Evolutionary conservation across 2,113 vertebrate species (phyloP).

Genomic region (Gallinago undulata): DNA sequence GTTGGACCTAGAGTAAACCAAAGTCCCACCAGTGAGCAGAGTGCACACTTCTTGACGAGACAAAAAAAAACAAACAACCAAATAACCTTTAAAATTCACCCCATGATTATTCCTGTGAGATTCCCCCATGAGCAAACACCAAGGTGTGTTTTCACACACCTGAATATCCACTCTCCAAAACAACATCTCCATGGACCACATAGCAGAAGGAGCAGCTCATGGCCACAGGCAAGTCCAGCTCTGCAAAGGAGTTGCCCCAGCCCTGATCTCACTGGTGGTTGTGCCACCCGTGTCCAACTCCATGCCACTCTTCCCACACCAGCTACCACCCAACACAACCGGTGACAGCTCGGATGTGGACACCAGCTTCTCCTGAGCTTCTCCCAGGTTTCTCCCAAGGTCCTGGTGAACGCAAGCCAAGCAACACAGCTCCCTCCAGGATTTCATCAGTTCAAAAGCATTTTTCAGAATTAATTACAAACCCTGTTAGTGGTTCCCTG

Average conservation of each 20-base stretch:
- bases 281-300: background rate
- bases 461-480: background rate
- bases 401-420: background rate
- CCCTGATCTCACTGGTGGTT: accelerated
- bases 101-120: background rate
- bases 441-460: background rate
- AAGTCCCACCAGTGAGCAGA: accelerated
- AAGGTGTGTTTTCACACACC: accelerated
- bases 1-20: too few relatives aligned
- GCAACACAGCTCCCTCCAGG: background rate
- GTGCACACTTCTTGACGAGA: background rate
- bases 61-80: background rate
- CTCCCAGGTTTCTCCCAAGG: background rate
- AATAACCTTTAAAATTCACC: background rate
- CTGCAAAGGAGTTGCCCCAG: background rate
- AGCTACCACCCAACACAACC: background rate
- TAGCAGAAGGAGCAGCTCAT: background rate
- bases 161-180: background rate
- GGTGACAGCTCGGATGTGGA: accelerated
- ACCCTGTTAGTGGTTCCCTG: background rate
- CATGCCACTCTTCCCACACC: accelerated
- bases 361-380: background rate
- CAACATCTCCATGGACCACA: accelerated
- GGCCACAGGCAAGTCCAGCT: background rate
- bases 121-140: background rate